These are phyloP conservation scores for Perccottus glenii DNA, from an alignment of 2,113 vertebrate species.

Conservation along the genomic window DNA sequence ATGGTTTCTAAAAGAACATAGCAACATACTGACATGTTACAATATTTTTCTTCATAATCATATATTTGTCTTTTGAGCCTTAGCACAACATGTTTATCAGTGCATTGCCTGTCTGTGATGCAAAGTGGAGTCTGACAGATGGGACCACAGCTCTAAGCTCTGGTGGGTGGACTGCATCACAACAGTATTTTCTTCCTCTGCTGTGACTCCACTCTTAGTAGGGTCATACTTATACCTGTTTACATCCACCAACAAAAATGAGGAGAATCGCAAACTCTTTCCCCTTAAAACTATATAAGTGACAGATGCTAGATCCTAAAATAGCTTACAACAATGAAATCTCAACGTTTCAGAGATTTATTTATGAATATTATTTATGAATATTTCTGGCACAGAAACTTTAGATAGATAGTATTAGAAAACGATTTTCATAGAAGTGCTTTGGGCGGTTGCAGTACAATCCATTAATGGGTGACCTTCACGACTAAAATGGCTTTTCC, in stretches of 20 bases:
- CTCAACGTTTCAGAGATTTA: constrained; percentile 1
- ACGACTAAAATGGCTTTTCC: constrained; percentile 31
- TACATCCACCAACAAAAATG: background rate
- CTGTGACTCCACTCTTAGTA: constrained; percentile 34
- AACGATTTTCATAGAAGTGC: constrained; percentile 20
- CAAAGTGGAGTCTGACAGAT: constrained; percentile 59
- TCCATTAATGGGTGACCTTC: constrained; percentile 40
- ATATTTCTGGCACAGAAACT: background rate
- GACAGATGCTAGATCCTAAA: background rate
- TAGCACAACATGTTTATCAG: constrained; percentile 4
- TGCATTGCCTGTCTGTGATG: constrained; percentile 12
- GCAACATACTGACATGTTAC: background rate
- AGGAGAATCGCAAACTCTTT: background rate
- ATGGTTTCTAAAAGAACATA: background rate
- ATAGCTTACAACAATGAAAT: constrained; percentile 1
- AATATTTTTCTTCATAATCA: background rate
- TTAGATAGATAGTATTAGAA: constrained; percentile 17
- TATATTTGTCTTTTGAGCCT: constrained; percentile 1
- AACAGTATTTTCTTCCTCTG: constrained; percentile 65
- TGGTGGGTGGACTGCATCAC: constrained; percentile 62
- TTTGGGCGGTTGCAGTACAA: constrained; percentile 21
- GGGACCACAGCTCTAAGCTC: constrained; percentile 53
- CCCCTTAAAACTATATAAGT: too few relatives aligned
- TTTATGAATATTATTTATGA: background rate
- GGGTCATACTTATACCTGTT: background rate